A percentile compares a stretch with the other conserved stretches of the same genome.
Evolutionary conservation across 2,113 vertebrate genomes (phyloP).

Genomic region (human): DNA sequence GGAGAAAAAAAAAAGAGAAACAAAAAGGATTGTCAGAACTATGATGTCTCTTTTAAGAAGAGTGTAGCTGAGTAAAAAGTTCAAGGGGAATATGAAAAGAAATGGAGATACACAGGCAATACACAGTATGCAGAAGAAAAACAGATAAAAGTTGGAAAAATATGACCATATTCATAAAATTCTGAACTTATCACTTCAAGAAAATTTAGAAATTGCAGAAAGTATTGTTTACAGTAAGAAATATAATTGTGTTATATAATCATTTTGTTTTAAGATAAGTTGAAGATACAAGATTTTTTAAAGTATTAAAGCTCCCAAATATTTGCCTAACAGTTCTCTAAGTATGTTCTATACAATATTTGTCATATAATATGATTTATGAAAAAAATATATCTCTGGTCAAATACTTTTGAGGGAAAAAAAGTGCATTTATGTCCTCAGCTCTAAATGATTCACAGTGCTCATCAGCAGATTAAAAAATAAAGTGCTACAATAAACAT

Average conservation of each 20-base stretch:
- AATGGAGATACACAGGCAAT: background rate
- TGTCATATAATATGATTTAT: background rate
- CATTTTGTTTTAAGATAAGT: background rate
- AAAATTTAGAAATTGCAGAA: background rate
- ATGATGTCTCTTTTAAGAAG: background rate
- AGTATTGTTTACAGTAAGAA: background rate
- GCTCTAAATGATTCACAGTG: background rate
- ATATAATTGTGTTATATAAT: background rate
- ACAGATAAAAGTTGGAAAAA: background rate
- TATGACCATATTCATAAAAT: background rate
- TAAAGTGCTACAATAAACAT: background rate
- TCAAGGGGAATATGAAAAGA: background rate
- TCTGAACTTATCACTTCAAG: background rate
- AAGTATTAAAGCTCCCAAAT: constrained; percentile 22
- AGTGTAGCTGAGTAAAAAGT: background rate
- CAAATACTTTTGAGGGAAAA: background rate
- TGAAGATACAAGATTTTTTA: background rate
- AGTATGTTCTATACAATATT: background rate
- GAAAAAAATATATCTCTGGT: background rate
- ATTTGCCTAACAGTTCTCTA: background rate
- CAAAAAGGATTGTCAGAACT: background rate
- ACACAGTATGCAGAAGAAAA: background rate
- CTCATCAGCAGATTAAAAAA: background rate
- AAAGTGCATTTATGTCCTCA: background rate
- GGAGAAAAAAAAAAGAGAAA: background rate